phyloP scores from a whole-genome alignment of 2,888 invertebrate genomes.

The Oscheius sp. region DNA sequence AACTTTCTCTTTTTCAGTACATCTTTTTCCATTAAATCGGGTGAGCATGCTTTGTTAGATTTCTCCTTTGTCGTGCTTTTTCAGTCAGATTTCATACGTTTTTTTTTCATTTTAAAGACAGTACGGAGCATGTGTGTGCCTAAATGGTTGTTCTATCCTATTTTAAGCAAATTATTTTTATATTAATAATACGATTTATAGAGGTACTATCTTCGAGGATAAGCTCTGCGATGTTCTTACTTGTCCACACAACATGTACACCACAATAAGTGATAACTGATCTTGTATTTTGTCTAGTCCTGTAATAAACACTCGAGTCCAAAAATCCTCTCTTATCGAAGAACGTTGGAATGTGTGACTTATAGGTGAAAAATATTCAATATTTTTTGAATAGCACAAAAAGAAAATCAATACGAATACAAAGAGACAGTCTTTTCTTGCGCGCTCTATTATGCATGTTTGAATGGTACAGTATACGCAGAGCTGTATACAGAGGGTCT shows the following conservation, averaged over 20 bases:
- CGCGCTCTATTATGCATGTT: not conserved
- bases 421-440: too few species aligned
- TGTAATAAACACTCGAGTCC: slow-evolving; percentile 1
- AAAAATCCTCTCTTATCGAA: too few species aligned
- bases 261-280: not conserved
- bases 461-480: slow-evolving; percentile 1
- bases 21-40: slow-evolving; percentile 16
- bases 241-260: not conserved
- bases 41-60: slow-evolving; percentile 16
- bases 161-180: too few species aligned
- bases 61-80: slow-evolving; percentile 7
- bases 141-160: too few species aligned
- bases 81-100: not conserved
- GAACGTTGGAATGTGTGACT: too few species aligned
- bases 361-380: too few species aligned
- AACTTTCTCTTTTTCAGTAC: slow-evolving; percentile 8
- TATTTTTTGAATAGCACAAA: not conserved
- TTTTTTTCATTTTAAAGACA: not conserved
- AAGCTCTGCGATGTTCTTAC: not conserved
- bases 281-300: slow-evolving; percentile 7
- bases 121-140: too few species aligned
- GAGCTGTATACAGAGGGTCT: not conserved
- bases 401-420: not conserved
- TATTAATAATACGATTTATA: slow-evolving; percentile 7
- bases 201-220: slow-evolving; percentile 21